A percentile compares a stretch with the other conserved stretches of the same genome.
Conservation (phyloP, 2,888 invertebrate genomes). For the Macropis europaea region DNA sequence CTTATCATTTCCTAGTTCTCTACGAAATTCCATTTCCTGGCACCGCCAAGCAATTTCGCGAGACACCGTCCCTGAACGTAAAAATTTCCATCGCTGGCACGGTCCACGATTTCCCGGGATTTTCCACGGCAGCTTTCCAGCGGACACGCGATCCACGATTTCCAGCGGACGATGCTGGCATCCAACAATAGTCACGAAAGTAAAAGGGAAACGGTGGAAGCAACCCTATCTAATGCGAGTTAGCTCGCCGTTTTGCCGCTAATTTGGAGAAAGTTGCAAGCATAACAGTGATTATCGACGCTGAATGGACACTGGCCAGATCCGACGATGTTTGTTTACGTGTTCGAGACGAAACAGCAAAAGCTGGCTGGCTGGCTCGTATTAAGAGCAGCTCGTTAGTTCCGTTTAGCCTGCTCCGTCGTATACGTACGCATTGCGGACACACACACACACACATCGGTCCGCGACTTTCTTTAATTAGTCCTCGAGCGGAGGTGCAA, state of each 20-base stretch:
- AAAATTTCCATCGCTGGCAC: too few relatives aligned
- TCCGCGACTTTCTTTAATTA: slow-evolving; percentile 52
- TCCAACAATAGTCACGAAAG: slow-evolving; percentile 67
- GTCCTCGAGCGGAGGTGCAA: slow-evolving; percentile 40
- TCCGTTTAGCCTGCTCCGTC: slow-evolving; percentile 53
- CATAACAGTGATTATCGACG: slow-evolving; percentile 62
- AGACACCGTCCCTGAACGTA: too few relatives aligned
- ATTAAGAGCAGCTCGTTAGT: slow-evolving; percentile 51
- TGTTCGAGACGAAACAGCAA: slow-evolving; percentile 13
- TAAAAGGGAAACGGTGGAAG: slow-evolving; percentile 60
- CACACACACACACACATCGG: not conserved
- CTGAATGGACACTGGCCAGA: slow-evolving; percentile 50
- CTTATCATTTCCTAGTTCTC: too few relatives aligned
- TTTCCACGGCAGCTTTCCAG: slow-evolving; percentile 9
- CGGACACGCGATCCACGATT: slow-evolving; percentile 23
- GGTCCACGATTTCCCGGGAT: not conserved
- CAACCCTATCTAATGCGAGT: slow-evolving; percentile 67
- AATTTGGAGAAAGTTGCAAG: slow-evolving; percentile 69
- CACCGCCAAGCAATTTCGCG: not conserved
- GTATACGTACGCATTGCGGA: not conserved
- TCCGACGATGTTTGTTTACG: slow-evolving; percentile 3
- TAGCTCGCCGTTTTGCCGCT: slow-evolving; percentile 57
- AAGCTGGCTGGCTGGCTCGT: not conserved
- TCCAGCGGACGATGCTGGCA: slow-evolving; percentile 2
- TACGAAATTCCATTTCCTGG: too few relatives aligned